These are phyloP conservation scores for Lacerta agilis DNA, from an alignment of 2,797 vertebrate genomes.

Conservation along the genomic window DNA sequence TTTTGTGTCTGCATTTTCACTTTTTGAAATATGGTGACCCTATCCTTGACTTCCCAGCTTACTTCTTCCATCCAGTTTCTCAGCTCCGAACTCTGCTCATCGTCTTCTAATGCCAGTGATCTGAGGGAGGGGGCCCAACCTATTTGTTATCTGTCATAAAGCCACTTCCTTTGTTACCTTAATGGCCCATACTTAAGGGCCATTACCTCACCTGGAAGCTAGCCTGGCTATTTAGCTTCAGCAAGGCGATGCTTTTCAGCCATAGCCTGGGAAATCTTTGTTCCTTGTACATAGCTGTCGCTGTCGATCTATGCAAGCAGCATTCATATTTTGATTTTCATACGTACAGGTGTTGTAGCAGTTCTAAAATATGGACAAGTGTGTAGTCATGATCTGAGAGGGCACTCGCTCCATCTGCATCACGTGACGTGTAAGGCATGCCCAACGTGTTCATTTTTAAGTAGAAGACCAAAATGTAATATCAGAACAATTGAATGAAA, in stretches of 20 bases:
- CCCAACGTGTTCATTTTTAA: neutral
- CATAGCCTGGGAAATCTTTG: neutral
- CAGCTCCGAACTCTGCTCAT: too few relatives aligned
- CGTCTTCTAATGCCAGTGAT: too few relatives aligned
- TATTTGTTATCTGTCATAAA: too few relatives aligned
- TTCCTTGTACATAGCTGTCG: neutral
- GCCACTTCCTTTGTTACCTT: too few relatives aligned
- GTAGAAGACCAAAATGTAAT: neutral
- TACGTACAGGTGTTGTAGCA: neutral
- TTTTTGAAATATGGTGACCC: too few relatives aligned
- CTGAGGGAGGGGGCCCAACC: too few relatives aligned
- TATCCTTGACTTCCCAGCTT: too few relatives aligned
- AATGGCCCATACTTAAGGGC: too few relatives aligned
- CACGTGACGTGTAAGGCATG: neutral
- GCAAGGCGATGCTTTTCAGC: neutral
- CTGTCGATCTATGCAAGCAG: neutral
- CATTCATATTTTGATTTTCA: neutral
- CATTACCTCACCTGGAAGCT: too few relatives aligned
- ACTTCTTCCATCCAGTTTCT: too few relatives aligned
- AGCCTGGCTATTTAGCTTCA: too few relatives aligned
- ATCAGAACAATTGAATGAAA: neutral
- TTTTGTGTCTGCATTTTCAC: too few relatives aligned
- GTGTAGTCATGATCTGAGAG: neutral
- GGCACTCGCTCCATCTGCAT: neutral
- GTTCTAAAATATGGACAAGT: conserved; percentile 36